These are phyloP conservation scores for Synanthedon vespiformis DNA, from an alignment of 2,888 invertebrate genomes.

Conservation along the genomic window DNA sequence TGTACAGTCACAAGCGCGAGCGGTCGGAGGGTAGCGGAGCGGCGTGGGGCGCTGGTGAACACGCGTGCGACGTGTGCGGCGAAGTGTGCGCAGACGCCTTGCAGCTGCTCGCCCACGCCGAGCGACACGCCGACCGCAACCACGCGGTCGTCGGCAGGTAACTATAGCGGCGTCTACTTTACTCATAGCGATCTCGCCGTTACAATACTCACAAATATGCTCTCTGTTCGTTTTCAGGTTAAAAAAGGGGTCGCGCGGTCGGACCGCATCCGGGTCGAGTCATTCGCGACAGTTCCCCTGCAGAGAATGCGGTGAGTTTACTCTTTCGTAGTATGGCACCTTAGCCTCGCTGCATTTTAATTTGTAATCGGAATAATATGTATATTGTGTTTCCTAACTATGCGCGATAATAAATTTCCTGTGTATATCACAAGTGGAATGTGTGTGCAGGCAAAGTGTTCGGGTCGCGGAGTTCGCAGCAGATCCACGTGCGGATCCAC, in stretches of 20 bases:
- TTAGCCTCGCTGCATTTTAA: too few species aligned
- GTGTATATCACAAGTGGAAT: background rate
- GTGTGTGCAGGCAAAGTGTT: slow-evolving; percentile 75
- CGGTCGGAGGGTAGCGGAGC: slow-evolving; percentile 31
- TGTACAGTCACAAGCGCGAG: slow-evolving; percentile 49
- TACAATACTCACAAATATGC: background rate
- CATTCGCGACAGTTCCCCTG: slow-evolving; percentile 78
- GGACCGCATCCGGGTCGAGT: slow-evolving; percentile 35
- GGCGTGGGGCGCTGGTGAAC: slow-evolving; percentile 56
- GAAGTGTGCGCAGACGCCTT: slow-evolving; percentile 81
- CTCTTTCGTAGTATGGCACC: background rate
- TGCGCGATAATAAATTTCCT: too few species aligned
- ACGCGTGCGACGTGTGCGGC: slow-evolving; percentile 84
- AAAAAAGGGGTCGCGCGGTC: slow-evolving; percentile 40
- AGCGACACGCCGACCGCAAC: slow-evolving; percentile 79
- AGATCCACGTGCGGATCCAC: slow-evolving; percentile 88
- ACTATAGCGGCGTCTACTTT: background rate
- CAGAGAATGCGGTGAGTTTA: slow-evolving; percentile 76
- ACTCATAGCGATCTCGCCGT: background rate
- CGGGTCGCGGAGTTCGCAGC: slow-evolving; percentile 86
- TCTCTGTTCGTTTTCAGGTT: slow-evolving; percentile 29
- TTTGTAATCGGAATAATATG: too few species aligned
- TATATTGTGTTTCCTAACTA: too few species aligned
- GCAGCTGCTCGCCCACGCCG: slow-evolving; percentile 82
- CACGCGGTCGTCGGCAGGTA: slow-evolving; percentile 34